Evolutionary conservation across 2,113 vertebrate genomes (phyloP).

Genomic region (Chloebia gouldiae): DNA sequence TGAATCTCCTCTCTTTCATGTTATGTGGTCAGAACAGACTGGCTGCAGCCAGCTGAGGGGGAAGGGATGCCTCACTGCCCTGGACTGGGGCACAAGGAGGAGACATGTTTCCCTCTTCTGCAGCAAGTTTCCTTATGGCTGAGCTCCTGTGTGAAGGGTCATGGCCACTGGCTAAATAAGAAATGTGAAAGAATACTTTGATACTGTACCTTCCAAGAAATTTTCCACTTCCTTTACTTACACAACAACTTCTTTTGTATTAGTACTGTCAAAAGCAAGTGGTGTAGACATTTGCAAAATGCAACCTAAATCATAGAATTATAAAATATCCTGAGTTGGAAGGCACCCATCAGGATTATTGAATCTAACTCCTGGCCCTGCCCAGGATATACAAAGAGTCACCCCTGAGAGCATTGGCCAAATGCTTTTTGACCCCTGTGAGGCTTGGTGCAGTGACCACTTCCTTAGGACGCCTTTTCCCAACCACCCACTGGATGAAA

Average conservation of each 20-base stretch:
- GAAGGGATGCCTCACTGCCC: neutral
- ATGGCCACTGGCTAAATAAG: neutral
- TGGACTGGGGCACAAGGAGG: neutral
- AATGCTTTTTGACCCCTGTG: neutral
- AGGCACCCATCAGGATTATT: neutral
- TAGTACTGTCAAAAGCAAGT: neutral
- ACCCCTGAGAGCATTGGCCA: neutral
- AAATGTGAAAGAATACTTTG: neutral
- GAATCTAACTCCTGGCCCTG: neutral
- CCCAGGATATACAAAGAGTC: neutral
- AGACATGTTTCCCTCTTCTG: neutral
- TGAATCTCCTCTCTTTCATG: neutral
- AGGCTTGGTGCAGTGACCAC: no score
- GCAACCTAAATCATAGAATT: neutral
- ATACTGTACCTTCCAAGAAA: neutral
- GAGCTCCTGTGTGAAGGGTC: fast-evolving
- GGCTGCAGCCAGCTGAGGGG: neutral
- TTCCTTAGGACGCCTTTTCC: neutral
- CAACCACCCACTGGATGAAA: neutral
- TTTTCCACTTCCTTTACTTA: neutral
- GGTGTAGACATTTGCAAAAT: neutral
- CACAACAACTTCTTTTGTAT: neutral
- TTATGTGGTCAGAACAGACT: neutral
- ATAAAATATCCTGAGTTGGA: neutral
- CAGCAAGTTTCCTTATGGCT: neutral